Evolutionary conservation across 2,797 vertebrate species (phyloP), one percentile per base, ranked within the genome.

Genomic region (Epinephelus coioides): DNA sequence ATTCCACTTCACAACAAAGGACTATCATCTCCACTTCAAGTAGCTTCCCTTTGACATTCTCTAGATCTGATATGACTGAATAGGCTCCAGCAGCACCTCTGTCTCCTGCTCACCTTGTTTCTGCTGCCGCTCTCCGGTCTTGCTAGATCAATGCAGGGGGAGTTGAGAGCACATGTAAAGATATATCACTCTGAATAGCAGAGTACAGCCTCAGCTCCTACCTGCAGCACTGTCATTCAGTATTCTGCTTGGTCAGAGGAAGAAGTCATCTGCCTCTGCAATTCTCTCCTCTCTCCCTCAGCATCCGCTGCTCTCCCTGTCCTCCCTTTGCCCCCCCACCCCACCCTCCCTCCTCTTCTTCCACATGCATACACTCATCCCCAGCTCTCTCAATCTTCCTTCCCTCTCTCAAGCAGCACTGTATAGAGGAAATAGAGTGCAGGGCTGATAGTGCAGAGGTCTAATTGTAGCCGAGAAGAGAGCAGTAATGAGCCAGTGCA

Each of bases 381-480:
- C 74, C n/a, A 4, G 21, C 70, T 44, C 71, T 40, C 62, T 81
- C 57, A 60, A 14, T 81, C 73, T 73, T 68, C 68, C 63, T 56
- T 66, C 50, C 60, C 73, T 70, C 55, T 47, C 47, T 75, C 61
- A 44, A 79, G 79, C 53, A 82, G 77, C 75, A 67, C 78, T 59
- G 69, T 69, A 30, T 47, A 64, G 69, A 73, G 73, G 56, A 82
- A 79, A 79, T 78, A 73, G 77, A 85, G 75, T 73, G 70, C 73
- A 74, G 77, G 47, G 62, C 67, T 86, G 82, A 92, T 91, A 84
- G 83, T 83, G 82, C 75, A 81, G 85, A 86, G 84, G 74, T 83
- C 79, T 91, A 90, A 94, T 91, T 93, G 92, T 88, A 78, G 86
- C 69, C 64, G 71, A 91, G 78, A 88, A 85, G 85, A 87, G 80